Evolutionary conservation across 1,140 invertebrate species (phyloP).

Genomic region (Eulimnadia texana): DNA sequence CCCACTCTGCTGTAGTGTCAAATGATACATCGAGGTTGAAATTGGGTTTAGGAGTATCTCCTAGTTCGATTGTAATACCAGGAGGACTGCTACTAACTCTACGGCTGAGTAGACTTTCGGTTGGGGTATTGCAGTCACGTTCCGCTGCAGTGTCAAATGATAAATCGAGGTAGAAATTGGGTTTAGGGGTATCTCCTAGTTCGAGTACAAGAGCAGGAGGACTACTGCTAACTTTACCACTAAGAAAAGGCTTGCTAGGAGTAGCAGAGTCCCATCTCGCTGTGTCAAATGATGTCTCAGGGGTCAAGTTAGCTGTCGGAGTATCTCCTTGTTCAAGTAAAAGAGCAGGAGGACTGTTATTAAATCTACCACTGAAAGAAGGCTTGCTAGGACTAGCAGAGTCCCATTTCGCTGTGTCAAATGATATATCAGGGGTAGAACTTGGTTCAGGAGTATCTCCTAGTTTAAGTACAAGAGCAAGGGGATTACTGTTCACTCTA

Average conservation of each 20-base stretch:
- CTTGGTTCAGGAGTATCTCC: neutral
- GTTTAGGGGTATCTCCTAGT: neutral
- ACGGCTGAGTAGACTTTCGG: neutral
- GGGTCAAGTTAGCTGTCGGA: neutral
- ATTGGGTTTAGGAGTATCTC: neutral
- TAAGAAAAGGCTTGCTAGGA: neutral
- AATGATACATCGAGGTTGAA: neutral
- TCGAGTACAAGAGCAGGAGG: neutral
- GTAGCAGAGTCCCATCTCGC: neutral
- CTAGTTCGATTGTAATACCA: neutral
- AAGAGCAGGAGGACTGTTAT: neutral
- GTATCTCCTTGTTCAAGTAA: neutral
- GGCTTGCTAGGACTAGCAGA: neutral
- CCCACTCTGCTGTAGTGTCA: neutral
- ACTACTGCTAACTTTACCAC: neutral
- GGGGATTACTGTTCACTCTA: neutral
- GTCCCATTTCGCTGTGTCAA: neutral
- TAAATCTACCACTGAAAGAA: neutral
- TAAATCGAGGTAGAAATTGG: neutral
- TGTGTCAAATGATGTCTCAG: neutral
- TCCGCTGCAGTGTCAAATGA: neutral
- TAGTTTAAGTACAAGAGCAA: neutral
- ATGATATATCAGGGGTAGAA: neutral
- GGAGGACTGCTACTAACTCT: neutral
- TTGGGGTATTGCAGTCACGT: neutral